phyloP scores from a whole-genome alignment of 1,140 invertebrate species.

The Lanistes nyassanus region DNA sequence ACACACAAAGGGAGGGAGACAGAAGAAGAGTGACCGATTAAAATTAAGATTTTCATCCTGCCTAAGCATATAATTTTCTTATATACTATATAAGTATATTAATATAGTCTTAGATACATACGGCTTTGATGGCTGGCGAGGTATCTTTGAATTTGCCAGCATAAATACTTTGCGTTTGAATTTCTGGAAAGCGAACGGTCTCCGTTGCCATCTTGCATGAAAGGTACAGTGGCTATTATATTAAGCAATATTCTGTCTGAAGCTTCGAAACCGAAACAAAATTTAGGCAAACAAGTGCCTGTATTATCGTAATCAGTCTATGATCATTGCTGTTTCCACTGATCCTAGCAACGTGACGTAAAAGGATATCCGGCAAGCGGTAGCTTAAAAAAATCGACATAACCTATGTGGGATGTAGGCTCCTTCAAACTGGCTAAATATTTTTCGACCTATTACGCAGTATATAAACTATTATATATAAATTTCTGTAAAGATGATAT shows the following conservation, averaged over 20 bases:
- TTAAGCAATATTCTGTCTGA: not conserved
- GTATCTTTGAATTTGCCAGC: constrained; percentile 62
- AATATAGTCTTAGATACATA: constrained; percentile 40
- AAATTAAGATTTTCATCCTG: not conserved
- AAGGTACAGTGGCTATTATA: not conserved
- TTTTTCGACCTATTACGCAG: too few species aligned
- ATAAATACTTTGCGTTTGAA: constrained; percentile 69
- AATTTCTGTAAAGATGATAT: too few species aligned
- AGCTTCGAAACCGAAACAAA: not conserved
- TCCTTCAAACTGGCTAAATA: too few species aligned
- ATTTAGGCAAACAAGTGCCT: not conserved
- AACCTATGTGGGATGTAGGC: not conserved
- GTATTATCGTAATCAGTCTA: not conserved
- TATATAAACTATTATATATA: too few species aligned
- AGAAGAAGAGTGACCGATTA: not conserved
- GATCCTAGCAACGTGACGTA: constrained; percentile 12
- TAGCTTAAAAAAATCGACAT: not conserved
- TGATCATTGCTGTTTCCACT: constrained; percentile 16
- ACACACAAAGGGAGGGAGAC: not conserved
- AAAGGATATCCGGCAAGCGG: not conserved
- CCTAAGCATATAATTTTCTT: not conserved
- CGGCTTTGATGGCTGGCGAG: constrained; percentile 54
- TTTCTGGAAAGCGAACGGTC: constrained; percentile 48
- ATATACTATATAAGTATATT: not conserved
- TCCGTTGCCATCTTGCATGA: constrained; percentile 35